Evolutionary conservation across 2,113 vertebrate species (phyloP), one percentile per base, ranked within the genome.

Genomic region (Phrynosoma blainvillii): DNA sequence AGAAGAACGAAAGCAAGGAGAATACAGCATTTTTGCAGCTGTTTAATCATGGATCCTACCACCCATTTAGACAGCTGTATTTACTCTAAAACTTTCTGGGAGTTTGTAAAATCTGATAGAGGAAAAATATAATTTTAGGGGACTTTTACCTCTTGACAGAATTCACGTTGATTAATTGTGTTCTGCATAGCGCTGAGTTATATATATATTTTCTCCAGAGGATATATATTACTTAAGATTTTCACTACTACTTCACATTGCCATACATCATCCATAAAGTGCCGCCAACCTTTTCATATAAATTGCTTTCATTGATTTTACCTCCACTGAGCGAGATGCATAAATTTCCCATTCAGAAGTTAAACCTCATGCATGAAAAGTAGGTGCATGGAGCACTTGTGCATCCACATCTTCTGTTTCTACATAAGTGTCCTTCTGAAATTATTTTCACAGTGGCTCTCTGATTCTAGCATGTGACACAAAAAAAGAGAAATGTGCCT

Each of bases 271-370:
- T 74, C 70, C 18, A 9, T 42, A 75, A 62, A 62, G 21, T 84
- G 70, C 70, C 75, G 71, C 27, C 82, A 73, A 36, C 71, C 32
- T 27, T 59, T 84, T 84, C 70, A 75, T 84, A 75, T 75, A 40
- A 84, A 84, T 84, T 84, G 52, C 18, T 84, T 75, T 40, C 71
- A 84, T 62, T 75, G 71, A 62, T 62, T 84, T 68, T 73, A 7
- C 47, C 25, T 65, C 66, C 42, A 23, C 82, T 47, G 27, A 84
- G n/a, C 1, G 36, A 84, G 68, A 84, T 32, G 66, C 27, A n/a
- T 73, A 30, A 20, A 73, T 47, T 54, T 30, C 82, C 25, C 27
- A 47, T 83, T 52, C 25, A 70, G 66, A 71, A 12, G 25, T 32
- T 65, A n/a, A 16, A 81, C 32, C 4, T 32, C 9, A 73, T 12